Base-by-base conservation (phyloP, 2,797 vertebrate species). In the Atherinosoma microstoma region DNA sequence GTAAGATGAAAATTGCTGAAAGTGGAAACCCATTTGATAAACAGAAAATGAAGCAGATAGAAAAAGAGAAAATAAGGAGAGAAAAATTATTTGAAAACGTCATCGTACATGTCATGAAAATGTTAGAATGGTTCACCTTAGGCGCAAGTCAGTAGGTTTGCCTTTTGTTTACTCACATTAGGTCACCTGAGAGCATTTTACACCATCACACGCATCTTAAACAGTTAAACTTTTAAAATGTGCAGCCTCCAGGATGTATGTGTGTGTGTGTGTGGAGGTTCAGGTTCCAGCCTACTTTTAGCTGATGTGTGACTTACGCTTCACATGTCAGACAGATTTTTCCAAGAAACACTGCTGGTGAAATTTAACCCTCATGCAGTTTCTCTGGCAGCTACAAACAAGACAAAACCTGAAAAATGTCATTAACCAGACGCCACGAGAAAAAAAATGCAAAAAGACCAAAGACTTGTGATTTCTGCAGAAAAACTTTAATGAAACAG, bases 241-340 rank as follows among this genome's bases (percentile, higher is more conserved):
- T 20, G 20, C 45, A 47, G 10, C 27, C 57, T 56, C 8, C 24
- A 9, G 56, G 24, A 15, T 45, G 63, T 62, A 34, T 70, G 24
- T 57, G 57, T 6, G 34, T 29, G 18, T 49, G 62, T 57, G 35
- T 47, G 67, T 32, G 38, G 12, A 3, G 59, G 18, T n/a, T 58
- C 51, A 58, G 64, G 64, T 57, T 68, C 36, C 29, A 34, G 54
- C 42, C 0, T 47, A 4, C 24, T 15, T 36, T 24, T 57, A 61
- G 64, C 47, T 40, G 68, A 73, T 40, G 71, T 80, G 80, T 80
- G 82, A 76, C 18, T 66, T 35, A 40, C 15, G 45, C 64, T 36
- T 84, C 76, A 79, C 73, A 73, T 70, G 63, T 76, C 57, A 40
- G 27, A 49, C 20, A 0, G n/a, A 30, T 34, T 61, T 79, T 77